Conservation (phyloP, 37 sponge, comb jelly and placozoan species). For the Lycopodina hypogea region DNA sequence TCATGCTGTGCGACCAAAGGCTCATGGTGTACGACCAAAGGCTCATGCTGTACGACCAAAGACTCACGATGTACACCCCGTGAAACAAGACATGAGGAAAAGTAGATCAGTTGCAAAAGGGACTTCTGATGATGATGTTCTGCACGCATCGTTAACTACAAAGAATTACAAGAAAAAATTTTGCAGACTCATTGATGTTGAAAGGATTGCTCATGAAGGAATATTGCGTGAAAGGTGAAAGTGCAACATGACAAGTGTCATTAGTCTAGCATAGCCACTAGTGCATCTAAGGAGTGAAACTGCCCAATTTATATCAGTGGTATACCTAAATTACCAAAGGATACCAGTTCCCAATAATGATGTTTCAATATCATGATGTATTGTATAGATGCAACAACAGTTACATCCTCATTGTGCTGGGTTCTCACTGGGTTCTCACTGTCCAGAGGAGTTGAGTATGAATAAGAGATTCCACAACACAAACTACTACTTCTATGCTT, state of each 20-base stretch:
- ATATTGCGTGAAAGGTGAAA: slow-evolving; percentile 17
- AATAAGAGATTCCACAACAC: too few relatives aligned
- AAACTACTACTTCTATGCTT: not conserved
- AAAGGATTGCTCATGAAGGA: slow-evolving; percentile 14
- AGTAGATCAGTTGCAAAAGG: too few relatives aligned
- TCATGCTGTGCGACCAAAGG: too few relatives aligned
- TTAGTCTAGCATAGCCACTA: not conserved
- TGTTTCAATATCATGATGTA: not conserved
- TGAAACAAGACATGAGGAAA: too few relatives aligned
- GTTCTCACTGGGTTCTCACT: not conserved
- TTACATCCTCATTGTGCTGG: not conserved
- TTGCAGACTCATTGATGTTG: slow-evolving; percentile 2
- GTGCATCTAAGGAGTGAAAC: not conserved
- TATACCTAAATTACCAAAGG: not conserved
- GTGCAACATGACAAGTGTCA: too few relatives aligned
- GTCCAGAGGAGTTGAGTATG: too few relatives aligned
- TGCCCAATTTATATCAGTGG: not conserved
- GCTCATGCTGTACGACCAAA: too few relatives aligned
- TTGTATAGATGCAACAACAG: not conserved
- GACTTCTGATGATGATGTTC: not conserved
- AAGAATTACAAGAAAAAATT: slow-evolving; percentile 34
- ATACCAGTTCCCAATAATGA: not conserved
- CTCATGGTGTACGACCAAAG: too few relatives aligned
- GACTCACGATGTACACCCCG: too few relatives aligned
- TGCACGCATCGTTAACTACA: not conserved